Evolutionary conservation across 2,888 invertebrate genomes (phyloP).

Genomic region (Drosophila formosana): DNA sequence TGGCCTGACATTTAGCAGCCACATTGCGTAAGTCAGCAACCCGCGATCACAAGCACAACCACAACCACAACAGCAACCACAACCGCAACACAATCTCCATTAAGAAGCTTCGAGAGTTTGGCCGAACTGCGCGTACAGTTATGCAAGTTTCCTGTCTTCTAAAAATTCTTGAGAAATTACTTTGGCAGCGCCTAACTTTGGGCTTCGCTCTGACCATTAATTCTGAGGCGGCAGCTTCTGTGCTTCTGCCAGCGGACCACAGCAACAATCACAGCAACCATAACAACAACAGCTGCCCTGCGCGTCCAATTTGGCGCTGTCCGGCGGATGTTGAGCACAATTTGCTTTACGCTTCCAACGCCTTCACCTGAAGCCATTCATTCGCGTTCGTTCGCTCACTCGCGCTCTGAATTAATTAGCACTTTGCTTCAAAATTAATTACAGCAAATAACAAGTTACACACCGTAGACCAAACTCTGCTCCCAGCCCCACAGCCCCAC

Average conservation of each 20-base stretch:
- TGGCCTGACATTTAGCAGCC: conserved; percentile 49
- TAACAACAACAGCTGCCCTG: conserved; percentile 15
- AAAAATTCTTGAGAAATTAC: conserved; percentile 67
- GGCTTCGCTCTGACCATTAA: conserved; percentile 55
- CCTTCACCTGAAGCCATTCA: conserved; percentile 64
- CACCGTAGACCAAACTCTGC: conserved; percentile 51
- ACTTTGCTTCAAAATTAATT: conserved; percentile 75
- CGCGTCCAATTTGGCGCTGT: conserved; percentile 55
- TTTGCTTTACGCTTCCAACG: conserved; percentile 61
- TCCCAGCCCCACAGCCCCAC: not conserved
- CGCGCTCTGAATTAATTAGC: conserved; percentile 75
- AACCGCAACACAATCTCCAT: conserved; percentile 9
- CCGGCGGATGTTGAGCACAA: conserved; percentile 71
- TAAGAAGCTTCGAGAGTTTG: conserved; percentile 46
- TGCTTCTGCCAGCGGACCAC: conserved; percentile 21
- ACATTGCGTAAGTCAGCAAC: conserved; percentile 67
- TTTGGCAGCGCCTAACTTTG: conserved; percentile 41
- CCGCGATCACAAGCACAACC: conserved; percentile 3
- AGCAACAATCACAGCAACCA: not conserved
- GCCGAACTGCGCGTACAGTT: conserved; percentile 62
- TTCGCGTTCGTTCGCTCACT: conserved; percentile 22
- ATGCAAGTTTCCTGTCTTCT: conserved; percentile 73
- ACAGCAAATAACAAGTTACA: conserved; percentile 78
- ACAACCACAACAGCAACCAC: not conserved
- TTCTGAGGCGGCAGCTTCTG: conserved; percentile 55